Percentiles rank a stretch among this genome's conserved stretches.
phyloP scores from a whole-genome alignment of 2,888 invertebrate genomes.

The Phyllotreta striolata region DNA sequence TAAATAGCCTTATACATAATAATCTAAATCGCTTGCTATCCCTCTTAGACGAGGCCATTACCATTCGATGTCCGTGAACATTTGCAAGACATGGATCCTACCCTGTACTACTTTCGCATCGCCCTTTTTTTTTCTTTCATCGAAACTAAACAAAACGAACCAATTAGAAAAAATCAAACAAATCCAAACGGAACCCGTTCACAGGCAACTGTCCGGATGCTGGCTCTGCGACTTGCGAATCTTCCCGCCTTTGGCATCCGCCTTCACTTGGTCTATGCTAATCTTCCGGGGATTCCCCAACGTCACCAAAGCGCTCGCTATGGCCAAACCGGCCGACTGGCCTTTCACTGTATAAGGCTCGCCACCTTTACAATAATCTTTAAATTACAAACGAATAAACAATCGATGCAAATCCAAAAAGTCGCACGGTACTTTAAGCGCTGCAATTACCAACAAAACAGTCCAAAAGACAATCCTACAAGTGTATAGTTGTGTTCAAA shows the following conservation, averaged over 20 bases:
- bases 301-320: conserved; percentile 89
- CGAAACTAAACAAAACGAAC: conserved; percentile 5
- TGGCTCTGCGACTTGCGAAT: conserved; percentile 73
- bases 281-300: conserved; percentile 82
- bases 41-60: too few relatives aligned
- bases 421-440: too few relatives aligned
- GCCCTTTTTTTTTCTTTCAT: neutral
- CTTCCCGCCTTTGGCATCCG: conserved; percentile 63
- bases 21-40: too few relatives aligned
- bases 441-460: too few relatives aligned
- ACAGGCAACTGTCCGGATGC: conserved; percentile 68
- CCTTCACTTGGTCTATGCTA: conserved; percentile 72
- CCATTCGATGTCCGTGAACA: neutral
- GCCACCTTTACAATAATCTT: conserved; percentile 63
- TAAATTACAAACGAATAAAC: neutral
- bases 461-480: too few relatives aligned
- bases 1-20: too few relatives aligned
- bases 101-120: conserved; percentile 1
- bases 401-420: too few relatives aligned
- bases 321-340: conserved; percentile 83
- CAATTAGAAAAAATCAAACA: conserved; percentile 3
- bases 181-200: conserved; percentile 19
- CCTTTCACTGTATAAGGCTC: conserved; percentile 83
- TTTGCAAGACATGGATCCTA: neutral
- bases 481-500: too few relatives aligned